Evolutionary conservation across 2,797 vertebrate genomes (phyloP).

Genomic region (Crotalus adamanteus): DNA sequence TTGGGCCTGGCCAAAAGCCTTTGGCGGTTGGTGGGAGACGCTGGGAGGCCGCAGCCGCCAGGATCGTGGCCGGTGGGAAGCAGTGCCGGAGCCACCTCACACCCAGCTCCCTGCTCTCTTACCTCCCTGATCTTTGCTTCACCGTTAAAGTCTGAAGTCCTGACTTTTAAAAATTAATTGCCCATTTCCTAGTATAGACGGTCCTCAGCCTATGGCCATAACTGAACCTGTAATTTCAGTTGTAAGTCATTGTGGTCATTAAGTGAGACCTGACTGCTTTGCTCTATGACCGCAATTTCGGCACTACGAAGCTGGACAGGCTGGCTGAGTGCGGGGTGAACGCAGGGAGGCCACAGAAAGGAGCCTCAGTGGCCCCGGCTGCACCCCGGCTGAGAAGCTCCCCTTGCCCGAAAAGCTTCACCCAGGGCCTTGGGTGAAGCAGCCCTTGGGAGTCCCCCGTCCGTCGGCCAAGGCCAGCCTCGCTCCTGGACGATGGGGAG

Average conservation of each 20-base stretch:
- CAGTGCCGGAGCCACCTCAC: neutral
- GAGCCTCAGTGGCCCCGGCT: neutral
- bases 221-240: neutral
- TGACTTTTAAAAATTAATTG: neutral
- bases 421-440: neutral
- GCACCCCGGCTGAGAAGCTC: neutral
- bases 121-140: neutral
- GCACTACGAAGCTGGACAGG: neutral
- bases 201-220: neutral
- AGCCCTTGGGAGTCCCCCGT: neutral
- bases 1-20: neutral
- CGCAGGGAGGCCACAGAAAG: neutral
- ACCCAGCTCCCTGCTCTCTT: neutral
- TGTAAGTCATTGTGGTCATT: neutral
- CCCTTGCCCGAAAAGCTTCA: neutral
- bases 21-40: neutral
- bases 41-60: accelerated
- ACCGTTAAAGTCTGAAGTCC: neutral
- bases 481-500: neutral
- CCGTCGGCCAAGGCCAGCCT: neutral
- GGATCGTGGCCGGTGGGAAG: neutral
- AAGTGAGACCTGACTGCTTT: neutral
- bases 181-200: neutral
- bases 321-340: neutral
- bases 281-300: accelerated